A percentile compares a stretch with the other conserved stretches of the same genome.
phyloP scores from a whole-genome alignment of 2,113 vertebrate species.

The Lethenteron camtschaticum region DNA sequence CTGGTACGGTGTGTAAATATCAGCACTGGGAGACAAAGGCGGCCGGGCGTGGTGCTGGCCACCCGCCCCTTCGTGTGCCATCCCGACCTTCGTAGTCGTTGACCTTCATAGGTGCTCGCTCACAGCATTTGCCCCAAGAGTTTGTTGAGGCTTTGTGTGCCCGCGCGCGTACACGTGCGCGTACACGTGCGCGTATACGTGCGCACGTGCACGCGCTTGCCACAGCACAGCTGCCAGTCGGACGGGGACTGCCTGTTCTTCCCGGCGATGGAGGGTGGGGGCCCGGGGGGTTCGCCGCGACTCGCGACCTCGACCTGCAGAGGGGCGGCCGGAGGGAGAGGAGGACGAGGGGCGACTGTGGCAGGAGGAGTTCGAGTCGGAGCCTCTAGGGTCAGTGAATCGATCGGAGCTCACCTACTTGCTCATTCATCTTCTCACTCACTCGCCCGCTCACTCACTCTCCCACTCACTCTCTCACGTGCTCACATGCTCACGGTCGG shows the following conservation, averaged over 20 bases:
- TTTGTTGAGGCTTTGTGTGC: too few species aligned
- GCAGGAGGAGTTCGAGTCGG: constrained; percentile 86
- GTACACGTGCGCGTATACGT: too few species aligned
- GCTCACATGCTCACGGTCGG: too few species aligned
- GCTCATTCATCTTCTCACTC: not conserved
- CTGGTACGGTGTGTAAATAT: too few species aligned
- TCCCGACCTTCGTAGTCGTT: too few species aligned
- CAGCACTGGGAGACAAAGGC: too few species aligned
- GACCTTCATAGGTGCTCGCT: too few species aligned
- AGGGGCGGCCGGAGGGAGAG: constrained; percentile 43
- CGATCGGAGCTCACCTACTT: too few species aligned
- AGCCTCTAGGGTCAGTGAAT: constrained; percentile 45
- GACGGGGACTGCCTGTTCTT: constrained; percentile 90
- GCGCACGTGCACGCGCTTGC: constrained; percentile 12
- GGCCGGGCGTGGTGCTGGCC: too few species aligned
- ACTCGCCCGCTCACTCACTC: not conserved
- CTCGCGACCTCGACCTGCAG: constrained; percentile 67
- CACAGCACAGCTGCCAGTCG: constrained; percentile 86
- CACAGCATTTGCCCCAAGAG: too few species aligned
- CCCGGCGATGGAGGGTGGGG: constrained; percentile 42
- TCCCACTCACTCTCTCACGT: constrained; percentile 1
- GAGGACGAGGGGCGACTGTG: constrained; percentile 26
- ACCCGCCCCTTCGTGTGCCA: too few species aligned
- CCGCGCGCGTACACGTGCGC: too few species aligned
- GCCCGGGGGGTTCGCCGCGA: constrained; percentile 45